phyloP scores from a whole-genome alignment of 2,113 vertebrate genomes.

The Peromyscus maniculatus region DNA sequence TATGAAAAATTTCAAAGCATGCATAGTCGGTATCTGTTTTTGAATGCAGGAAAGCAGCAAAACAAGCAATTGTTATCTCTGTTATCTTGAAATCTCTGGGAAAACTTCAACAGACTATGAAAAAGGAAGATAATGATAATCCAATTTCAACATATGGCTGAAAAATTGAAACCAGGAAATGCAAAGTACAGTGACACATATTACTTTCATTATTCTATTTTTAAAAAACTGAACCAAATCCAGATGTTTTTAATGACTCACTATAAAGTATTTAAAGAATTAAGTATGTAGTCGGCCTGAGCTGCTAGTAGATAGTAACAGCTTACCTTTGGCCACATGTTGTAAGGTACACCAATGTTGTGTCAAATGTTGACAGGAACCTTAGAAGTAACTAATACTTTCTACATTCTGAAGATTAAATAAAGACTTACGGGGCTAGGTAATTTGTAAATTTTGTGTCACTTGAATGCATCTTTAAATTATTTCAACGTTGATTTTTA shows the following conservation, averaged over 20 bases:
- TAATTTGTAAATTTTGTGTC: not conserved
- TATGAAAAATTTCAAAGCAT: slow-evolving; percentile 72
- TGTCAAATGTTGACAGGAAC: not conserved
- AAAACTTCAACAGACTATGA: slow-evolving; percentile 30
- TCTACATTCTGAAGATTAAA: not conserved
- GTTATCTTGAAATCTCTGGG: slow-evolving; percentile 44
- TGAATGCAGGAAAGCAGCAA: slow-evolving; percentile 32
- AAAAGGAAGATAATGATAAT: slow-evolving; percentile 60
- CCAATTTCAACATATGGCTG: slow-evolving; percentile 17
- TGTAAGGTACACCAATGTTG: not conserved
- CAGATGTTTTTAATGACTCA: not conserved
- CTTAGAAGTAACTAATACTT: not conserved
- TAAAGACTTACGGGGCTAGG: not conserved
- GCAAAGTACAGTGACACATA: not conserved
- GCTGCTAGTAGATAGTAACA: not conserved
- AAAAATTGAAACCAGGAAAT: not conserved
- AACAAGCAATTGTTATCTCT: slow-evolving; percentile 50
- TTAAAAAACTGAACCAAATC: not conserved
- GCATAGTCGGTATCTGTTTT: not conserved
- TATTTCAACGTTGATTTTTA: not conserved
- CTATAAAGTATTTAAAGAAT: not conserved
- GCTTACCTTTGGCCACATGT: not conserved
- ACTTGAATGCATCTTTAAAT: not conserved
- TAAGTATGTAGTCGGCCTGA: not conserved
- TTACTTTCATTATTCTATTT: not conserved